Evolutionary conservation across 2,888 invertebrate genomes (phyloP).

Genomic region (Lottia scabra): DNA sequence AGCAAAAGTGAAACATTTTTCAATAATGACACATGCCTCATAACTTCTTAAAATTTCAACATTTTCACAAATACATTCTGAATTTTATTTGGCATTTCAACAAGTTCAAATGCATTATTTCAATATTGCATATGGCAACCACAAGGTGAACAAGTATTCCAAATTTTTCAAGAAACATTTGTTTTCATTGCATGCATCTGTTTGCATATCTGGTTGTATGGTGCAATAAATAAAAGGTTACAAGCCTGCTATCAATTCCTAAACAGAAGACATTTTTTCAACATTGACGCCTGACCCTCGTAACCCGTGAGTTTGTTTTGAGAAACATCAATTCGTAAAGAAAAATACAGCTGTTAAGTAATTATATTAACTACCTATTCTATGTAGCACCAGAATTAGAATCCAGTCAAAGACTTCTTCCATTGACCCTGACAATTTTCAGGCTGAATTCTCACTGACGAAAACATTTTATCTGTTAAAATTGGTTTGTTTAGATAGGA

Average conservation of each 20-base stretch:
- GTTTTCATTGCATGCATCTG: too few relatives aligned
- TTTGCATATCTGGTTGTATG: background rate
- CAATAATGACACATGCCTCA: too few relatives aligned
- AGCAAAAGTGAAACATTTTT: too few relatives aligned
- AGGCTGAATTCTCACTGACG: background rate
- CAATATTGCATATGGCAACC: too few relatives aligned
- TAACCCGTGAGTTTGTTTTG: background rate
- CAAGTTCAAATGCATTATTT: too few relatives aligned
- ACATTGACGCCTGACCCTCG: background rate
- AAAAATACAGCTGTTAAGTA: background rate
- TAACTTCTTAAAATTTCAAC: too few relatives aligned
- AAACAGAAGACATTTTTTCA: background rate
- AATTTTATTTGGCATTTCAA: too few relatives aligned
- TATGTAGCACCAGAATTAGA: too few relatives aligned
- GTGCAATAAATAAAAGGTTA: constrained; percentile 4
- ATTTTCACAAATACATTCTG: too few relatives aligned
- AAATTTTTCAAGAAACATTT: too few relatives aligned
- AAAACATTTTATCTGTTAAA: background rate
- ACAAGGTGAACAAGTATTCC: too few relatives aligned
- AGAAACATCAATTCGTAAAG: constrained; percentile 4
- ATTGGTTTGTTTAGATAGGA: background rate
- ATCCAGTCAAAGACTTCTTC: background rate
- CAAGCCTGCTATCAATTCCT: background rate
- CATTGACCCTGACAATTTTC: background rate
- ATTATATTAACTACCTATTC: background rate